Percentiles rank a stretch among this genome's conserved stretches.
phyloP scores from a whole-genome alignment of 2,797 vertebrate species.

The Microctenopoma lineatum region DNA sequence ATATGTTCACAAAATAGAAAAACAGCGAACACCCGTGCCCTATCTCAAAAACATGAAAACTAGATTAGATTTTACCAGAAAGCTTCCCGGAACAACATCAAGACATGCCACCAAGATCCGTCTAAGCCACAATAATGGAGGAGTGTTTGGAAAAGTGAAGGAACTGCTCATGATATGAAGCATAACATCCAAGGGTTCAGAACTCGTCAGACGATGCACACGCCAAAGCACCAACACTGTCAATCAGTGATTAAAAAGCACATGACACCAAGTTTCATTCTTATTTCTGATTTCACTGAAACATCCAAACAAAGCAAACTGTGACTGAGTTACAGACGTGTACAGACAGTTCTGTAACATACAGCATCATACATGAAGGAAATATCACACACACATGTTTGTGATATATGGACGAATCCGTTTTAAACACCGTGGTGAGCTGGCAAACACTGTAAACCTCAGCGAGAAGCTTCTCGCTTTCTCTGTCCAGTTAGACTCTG shows the following conservation, averaged over 20 bases:
- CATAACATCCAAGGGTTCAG: not conserved
- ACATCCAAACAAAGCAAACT: not conserved
- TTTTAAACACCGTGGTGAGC: conserved; percentile 65
- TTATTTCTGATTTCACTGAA: not conserved
- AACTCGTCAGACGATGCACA: not conserved
- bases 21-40: no score
- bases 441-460: conserved; percentile 66
- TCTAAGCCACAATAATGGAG: not conserved
- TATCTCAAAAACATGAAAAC: no score
- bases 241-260: not conserved
- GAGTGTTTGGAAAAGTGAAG: not conserved
- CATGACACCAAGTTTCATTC: no score
- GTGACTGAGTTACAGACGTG: no score
- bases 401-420: conserved; percentile 68
- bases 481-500: conserved; percentile 63
- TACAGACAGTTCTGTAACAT: not conserved
- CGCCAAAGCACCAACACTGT: not conserved
- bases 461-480: conserved; percentile 73
- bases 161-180: not conserved
- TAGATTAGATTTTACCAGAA: no score
- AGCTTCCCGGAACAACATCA: no score
- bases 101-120: no score
- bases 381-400: not conserved
- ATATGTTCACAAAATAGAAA: not conserved
- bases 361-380: no score